phyloP scores from a whole-genome alignment of 2,113 vertebrate species.

The Clarias gariepinus region DNA sequence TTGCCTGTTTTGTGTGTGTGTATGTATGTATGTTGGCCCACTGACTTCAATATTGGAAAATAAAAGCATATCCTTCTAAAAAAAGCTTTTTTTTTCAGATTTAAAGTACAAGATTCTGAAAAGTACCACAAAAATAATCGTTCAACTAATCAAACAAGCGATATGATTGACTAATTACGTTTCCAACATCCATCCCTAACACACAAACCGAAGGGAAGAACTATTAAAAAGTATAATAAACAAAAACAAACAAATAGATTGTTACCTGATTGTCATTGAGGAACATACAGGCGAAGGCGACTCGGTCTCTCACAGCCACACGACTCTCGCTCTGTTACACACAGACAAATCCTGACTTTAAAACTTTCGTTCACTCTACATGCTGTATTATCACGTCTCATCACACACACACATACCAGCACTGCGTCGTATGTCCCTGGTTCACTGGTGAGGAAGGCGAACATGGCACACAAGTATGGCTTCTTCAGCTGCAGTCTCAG shows the following conservation, averaged over 20 bases:
- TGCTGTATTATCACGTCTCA: not conserved
- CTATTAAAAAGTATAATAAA: not conserved
- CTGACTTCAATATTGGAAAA: too few relatives aligned
- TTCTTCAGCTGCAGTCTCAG: constrained; percentile 90
- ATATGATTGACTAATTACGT: not conserved
- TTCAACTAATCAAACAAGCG: not conserved
- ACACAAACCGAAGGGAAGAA: not conserved
- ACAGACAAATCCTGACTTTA: constrained; percentile 33
- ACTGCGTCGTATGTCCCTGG: constrained; percentile 90
- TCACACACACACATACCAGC: constrained; percentile 76
- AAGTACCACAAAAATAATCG: not conserved
- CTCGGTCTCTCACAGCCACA: constrained; percentile 90
- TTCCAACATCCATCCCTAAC: not conserved
- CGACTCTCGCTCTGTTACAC: constrained; percentile 85
- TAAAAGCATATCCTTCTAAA: too few relatives aligned
- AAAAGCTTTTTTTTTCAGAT: too few relatives aligned
- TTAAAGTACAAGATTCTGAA: not conserved
- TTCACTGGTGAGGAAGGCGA: constrained; percentile 98
- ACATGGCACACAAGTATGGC: constrained; percentile 95
- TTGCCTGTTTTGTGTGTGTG: too few relatives aligned
- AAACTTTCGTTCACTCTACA: too few relatives aligned
- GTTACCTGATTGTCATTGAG: constrained; percentile 90
- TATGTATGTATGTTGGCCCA: too few relatives aligned
- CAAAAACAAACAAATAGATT: not conserved
- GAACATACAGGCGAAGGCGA: constrained; percentile 97